These are phyloP conservation scores for Psammodynastes pulverulentus DNA, from an alignment of 2,113 vertebrate species.

Conservation along the genomic window DNA sequence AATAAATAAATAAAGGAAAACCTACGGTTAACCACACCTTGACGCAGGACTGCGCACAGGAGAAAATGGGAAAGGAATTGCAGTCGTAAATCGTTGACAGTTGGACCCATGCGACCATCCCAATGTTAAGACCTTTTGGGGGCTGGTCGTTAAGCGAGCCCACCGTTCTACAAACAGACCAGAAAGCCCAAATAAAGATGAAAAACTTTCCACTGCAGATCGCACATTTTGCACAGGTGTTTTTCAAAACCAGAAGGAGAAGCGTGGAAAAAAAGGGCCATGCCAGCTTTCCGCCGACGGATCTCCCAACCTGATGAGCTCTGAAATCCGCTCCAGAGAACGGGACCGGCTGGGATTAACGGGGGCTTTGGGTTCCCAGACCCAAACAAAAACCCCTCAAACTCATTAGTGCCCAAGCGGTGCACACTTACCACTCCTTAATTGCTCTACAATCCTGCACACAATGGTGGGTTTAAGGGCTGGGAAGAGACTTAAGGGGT, in stretches of 20 bases:
- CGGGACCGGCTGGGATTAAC: conserved; percentile 38
- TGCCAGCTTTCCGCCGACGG: not conserved
- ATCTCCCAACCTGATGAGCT: not conserved
- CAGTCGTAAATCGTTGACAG: not conserved
- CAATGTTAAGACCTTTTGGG: not conserved
- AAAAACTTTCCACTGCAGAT: not conserved
- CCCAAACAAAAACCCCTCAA: conserved; percentile 37
- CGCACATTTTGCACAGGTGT: not conserved
- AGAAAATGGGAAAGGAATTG: no score
- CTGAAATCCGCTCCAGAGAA: conserved; percentile 48
- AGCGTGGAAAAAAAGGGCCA: not conserved
- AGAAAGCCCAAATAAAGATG: not conserved
- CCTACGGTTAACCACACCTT: no score
- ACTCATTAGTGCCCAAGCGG: conserved; percentile 51
- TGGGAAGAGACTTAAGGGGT: conserved; percentile 42
- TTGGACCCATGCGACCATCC: no score
- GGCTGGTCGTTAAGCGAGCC: not conserved
- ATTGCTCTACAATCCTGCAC: conserved; percentile 36
- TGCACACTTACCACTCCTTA: rapidly evolving
- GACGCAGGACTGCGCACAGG: no score
- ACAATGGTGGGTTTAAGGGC: conserved; percentile 17
- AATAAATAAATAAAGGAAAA: not conserved
- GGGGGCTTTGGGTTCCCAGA: conserved; percentile 47
- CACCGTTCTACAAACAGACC: not conserved
- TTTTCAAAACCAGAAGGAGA: not conserved